These are phyloP conservation scores for Busseola fusca DNA, from an alignment of 2,888 invertebrate species.

Conservation along the genomic window DNA sequence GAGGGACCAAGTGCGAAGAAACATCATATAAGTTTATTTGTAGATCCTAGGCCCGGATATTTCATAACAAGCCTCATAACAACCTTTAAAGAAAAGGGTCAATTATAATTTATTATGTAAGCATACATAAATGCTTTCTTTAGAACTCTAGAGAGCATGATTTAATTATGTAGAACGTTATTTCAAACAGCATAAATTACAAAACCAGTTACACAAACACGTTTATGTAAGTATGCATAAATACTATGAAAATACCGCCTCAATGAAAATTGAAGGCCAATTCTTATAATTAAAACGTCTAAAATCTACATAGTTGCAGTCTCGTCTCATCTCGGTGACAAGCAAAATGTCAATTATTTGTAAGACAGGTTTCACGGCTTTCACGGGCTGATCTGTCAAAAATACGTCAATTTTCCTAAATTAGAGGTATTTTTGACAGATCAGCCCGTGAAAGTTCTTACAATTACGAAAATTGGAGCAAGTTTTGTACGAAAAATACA, in stretches of 20 bases:
- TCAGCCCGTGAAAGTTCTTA: too few species aligned
- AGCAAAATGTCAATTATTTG: not conserved
- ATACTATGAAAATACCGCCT: slow-evolving; percentile 10
- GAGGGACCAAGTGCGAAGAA: not conserved
- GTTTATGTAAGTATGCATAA: slow-evolving; percentile 15
- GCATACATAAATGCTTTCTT: slow-evolving; percentile 27
- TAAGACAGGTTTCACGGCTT: too few species aligned
- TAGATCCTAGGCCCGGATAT: not conserved
- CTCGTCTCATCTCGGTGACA: not conserved
- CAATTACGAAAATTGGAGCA: not conserved
- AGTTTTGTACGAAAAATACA: slow-evolving; percentile 23
- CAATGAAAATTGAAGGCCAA: slow-evolving; percentile 3
- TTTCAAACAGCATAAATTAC: slow-evolving; percentile 50
- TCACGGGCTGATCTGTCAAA: too few species aligned
- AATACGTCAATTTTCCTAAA: too few species aligned
- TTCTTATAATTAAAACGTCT: not conserved
- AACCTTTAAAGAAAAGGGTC: not conserved
- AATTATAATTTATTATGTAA: slow-evolving; percentile 27
- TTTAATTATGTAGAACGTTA: slow-evolving; percentile 40
- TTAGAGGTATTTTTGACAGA: not conserved
- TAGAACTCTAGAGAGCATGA: slow-evolving; percentile 25
- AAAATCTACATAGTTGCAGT: too few species aligned
- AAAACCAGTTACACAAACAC: slow-evolving; percentile 32
- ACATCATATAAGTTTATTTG: slow-evolving; percentile 1
- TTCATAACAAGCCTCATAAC: slow-evolving; percentile 10